phyloP scores from a whole-genome alignment of 2,888 invertebrate species.

The Troides helena region DNA sequence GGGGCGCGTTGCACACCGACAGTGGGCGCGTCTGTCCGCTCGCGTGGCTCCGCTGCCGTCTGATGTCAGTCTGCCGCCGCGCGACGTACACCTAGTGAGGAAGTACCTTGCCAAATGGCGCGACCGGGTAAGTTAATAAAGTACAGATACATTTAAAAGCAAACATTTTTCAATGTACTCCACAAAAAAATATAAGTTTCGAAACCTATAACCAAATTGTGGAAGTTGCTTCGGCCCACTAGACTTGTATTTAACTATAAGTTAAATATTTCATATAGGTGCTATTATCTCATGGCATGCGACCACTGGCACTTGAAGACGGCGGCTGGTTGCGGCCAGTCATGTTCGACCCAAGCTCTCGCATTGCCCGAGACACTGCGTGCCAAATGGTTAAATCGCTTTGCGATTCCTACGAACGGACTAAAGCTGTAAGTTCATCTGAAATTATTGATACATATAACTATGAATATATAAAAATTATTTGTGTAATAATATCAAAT shows the following conservation, averaged over 20 bases:
- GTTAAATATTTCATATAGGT: slow-evolving; percentile 43
- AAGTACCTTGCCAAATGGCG: slow-evolving; percentile 71
- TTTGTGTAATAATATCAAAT: slow-evolving; percentile 7
- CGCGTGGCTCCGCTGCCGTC: slow-evolving; percentile 35
- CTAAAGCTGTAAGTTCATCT: slow-evolving; percentile 63
- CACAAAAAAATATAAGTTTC: background rate
- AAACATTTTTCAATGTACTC: background rate
- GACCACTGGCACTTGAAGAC: slow-evolving; percentile 82
- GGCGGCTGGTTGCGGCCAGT: slow-evolving; percentile 95
- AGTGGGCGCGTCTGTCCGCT: slow-evolving; percentile 63
- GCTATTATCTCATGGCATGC: slow-evolving; percentile 74
- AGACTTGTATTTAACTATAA: too few species aligned
- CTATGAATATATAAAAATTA: background rate
- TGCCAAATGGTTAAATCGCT: slow-evolving; percentile 93
- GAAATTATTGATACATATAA: background rate
- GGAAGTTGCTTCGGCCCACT: too few species aligned
- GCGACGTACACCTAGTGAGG: slow-evolving; percentile 60
- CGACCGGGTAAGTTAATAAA: slow-evolving; percentile 50
- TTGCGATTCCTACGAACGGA: slow-evolving; percentile 81
- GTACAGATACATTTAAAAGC: background rate
- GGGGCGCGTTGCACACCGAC: slow-evolving; percentile 62
- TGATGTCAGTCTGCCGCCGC: slow-evolving; percentile 40
- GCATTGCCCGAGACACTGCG: slow-evolving; percentile 92
- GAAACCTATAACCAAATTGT: background rate
- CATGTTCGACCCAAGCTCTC: slow-evolving; percentile 94